Evolutionary conservation across 53 echinoderm and acorn worm species (phyloP), one percentile per base, ranked within the genome.

Genomic region (Paracentrotus lividus): DNA sequence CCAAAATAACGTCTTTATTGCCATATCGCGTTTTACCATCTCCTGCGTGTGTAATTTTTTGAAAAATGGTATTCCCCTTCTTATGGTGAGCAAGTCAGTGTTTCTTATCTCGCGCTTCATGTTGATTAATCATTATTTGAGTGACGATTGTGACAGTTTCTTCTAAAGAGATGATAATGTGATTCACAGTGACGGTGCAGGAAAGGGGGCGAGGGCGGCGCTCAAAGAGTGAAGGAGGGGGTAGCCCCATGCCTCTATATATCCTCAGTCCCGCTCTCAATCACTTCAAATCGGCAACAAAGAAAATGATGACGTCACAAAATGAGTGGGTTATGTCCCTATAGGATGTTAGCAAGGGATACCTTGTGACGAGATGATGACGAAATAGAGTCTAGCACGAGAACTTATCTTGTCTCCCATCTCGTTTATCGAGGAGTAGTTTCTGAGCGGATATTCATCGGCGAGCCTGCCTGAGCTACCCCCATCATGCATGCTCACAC

Each of bases 391-490:
- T 72, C 72, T 72, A 72, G 72, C 32, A 72, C 31, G 38, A n/a
- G 33, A 16, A 5, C 16, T 72, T 72, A 72, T 72, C 72, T 38
- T 21, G 72, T 72, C 72, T 72, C 72, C 72, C 40, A 72, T 72
- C 72, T 72, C 40, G 72, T 72, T 40, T 72, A 36, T 4, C 40
- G 40, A 72, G 72, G 40, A 72, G 72, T 72, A 18, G 72, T 40
- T 72, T 72, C 72, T 72, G 5, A 72, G 72, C 72, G 72, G 72
- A 72, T 72, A 72, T 72, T 72, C 72, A 72, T 72, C 38, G 72
- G 40, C 40, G 36, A 72, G 72, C 40, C 72, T 72, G 40, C 72
- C 72, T 26, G 72, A 72, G 13, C 72, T 72, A 16, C 72, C 72
- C 72, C 72, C 72, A 72, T n/a, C 72, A 72, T 40, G 36, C 36